These are phyloP conservation scores for Mormoops blainvillei DNA, from an alignment of 2,113 vertebrate genomes.

Conservation along the genomic window DNA sequence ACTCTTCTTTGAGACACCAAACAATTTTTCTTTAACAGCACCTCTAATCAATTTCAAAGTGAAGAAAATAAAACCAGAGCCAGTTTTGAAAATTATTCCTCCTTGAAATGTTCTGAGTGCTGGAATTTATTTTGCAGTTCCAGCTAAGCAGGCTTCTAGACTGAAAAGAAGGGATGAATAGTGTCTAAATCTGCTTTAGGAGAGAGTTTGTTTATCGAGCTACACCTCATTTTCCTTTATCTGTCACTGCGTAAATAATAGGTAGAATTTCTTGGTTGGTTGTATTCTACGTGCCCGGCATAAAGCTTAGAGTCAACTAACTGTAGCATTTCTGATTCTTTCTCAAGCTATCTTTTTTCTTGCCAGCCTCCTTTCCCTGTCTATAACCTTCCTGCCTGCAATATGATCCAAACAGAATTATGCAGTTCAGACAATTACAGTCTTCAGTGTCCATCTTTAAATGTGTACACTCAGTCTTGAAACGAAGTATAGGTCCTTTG, in stretches of 20 bases:
- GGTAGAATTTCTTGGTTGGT: conserved; percentile 54
- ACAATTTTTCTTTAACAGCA: conserved; percentile 48
- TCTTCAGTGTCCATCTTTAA: background rate
- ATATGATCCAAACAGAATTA: background rate
- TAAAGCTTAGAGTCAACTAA: conserved; percentile 5
- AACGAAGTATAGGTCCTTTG: conserved; percentile 3
- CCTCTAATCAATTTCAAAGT: conserved; percentile 70
- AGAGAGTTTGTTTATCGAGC: conserved; percentile 67
- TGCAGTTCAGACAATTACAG: background rate
- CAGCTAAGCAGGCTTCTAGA: conserved; percentile 42
- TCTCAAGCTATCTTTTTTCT: background rate
- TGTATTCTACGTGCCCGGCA: conserved; percentile 34
- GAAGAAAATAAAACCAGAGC: conserved; percentile 54
- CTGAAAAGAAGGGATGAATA: conserved; percentile 53
- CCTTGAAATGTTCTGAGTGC: conserved; percentile 57
- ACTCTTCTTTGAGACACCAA: conserved; percentile 27
- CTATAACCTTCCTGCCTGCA: conserved; percentile 6
- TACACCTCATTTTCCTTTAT: conserved; percentile 67
- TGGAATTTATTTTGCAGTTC: conserved; percentile 54
- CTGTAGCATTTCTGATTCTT: conserved; percentile 21
- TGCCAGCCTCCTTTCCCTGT: background rate
- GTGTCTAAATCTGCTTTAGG: conserved; percentile 53
- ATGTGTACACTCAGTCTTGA: background rate
- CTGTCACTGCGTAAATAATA: conserved; percentile 64
- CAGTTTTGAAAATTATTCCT: conserved; percentile 45